Evolutionary conservation across 2,888 invertebrate genomes (phyloP), one percentile per base, ranked within the genome.

Genomic region (Synergus laeviventris): DNA sequence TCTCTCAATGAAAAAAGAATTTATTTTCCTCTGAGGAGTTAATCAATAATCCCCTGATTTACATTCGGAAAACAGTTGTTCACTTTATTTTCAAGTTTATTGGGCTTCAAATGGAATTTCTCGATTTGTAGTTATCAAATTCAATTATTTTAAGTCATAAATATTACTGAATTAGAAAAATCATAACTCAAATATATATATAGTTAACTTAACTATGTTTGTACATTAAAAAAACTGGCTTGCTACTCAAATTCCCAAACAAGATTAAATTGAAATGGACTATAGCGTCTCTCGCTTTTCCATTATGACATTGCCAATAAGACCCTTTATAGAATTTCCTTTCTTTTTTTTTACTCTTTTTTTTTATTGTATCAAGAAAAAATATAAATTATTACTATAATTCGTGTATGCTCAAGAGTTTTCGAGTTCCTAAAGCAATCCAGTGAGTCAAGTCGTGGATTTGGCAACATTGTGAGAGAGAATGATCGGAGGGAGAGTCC

Each of bases 201-300:
- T 5, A n/a, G n/a, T n/a, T n/a, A n/a, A n/a, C n/a, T n/a, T n/a
- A 31, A 31, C 24, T 24, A 24, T 31, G 5, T 62, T 62, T 62
- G 38, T 16, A 14, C 39, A 21, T 11, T 21, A 24, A 66, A 45
- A 66, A 66, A 49, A 16, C 24, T 42, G 24, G n/a, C n/a, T 56
- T n/a, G 73, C n/a, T 66, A 66, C 56, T 76, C 45, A 62, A 79
- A 77, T 74, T 77, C 74, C 62, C 42, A 42, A 24, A 64, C 39
- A 54, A 79, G 76, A 81, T 81, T 75, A 60, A 79, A 77, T 78
- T 78, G 73, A 59, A 59, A 60, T 56, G 36, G 39, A 18, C 7
- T 39, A 62, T 62, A 62, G 62, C 45, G 8, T 64, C 62, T 39
- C 24, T 24, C 66, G 24, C 16, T 66, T 45, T 18, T 45, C 45